phyloP scores from a whole-genome alignment of 2,888 invertebrate genomes.

The Omphaloscelis lunosa region DNA sequence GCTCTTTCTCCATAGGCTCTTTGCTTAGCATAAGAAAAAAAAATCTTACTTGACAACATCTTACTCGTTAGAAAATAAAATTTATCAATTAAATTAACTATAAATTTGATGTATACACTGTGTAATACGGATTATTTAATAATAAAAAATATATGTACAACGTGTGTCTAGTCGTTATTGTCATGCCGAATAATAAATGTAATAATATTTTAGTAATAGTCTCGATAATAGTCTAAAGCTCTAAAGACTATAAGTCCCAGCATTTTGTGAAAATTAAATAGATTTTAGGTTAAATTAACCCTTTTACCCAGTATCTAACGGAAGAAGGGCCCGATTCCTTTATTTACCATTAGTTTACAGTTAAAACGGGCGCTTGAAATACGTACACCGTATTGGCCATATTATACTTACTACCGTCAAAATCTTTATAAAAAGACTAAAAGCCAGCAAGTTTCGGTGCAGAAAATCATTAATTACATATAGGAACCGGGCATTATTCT shows the following conservation, averaged over 20 bases:
- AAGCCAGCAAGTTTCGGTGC: neutral
- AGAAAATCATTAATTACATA: neutral
- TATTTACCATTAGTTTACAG: neutral
- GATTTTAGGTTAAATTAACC: neutral
- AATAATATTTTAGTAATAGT: neutral
- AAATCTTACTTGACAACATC: constrained; percentile 5
- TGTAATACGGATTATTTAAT: neutral
- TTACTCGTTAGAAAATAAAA: constrained; percentile 20
- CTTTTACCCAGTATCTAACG: neutral
- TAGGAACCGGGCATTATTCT: neutral
- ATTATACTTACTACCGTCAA: neutral
- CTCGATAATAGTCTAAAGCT: neutral
- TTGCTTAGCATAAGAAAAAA: neutral
- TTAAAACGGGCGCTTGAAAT: neutral
- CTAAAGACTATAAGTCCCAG: neutral
- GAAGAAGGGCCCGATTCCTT: neutral
- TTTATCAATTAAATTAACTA: neutral
- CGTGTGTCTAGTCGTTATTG: neutral
- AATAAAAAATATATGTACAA: neutral
- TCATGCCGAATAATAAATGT: neutral
- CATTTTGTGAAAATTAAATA: neutral
- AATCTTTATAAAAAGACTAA: neutral
- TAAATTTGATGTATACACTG: neutral
- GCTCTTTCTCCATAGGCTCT: neutral
- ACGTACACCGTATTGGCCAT: neutral